Evolutionary conservation across 2,113 vertebrate species (phyloP).

Genomic region (Marcusenius ussheri): DNA sequence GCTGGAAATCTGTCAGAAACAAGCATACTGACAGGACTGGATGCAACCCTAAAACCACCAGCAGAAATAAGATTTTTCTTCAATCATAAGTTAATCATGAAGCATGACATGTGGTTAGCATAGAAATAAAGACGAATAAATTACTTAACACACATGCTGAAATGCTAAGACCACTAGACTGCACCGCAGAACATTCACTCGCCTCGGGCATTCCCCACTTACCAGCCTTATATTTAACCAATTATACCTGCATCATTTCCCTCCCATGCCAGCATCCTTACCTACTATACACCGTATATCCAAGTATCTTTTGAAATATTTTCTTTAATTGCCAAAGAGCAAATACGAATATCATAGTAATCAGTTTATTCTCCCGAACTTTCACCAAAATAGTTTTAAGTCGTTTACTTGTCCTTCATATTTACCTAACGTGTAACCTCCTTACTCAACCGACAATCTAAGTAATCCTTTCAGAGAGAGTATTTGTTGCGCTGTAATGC

Average conservation of each 20-base stretch:
- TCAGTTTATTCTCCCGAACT: background rate
- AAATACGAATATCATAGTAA: background rate
- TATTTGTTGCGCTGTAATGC: background rate
- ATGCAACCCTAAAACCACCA: background rate
- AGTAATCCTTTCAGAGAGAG: background rate
- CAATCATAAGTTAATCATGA: background rate
- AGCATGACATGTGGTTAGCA: background rate
- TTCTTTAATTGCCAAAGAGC: too few relatives aligned
- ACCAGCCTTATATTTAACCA: background rate
- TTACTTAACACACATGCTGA: background rate
- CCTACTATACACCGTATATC: background rate
- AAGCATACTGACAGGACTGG: background rate
- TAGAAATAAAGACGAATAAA: background rate
- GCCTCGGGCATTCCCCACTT: background rate
- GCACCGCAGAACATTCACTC: background rate
- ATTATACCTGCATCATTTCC: background rate
- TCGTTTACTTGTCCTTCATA: background rate
- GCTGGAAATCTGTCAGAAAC: background rate
- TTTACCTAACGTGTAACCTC: background rate
- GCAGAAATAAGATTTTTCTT: background rate
- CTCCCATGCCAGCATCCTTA: background rate
- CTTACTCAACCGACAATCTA: background rate
- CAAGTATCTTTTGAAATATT: background rate
- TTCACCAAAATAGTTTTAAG: background rate
- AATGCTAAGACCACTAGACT: background rate